A percentile compares a stretch with the other conserved stretches of the same genome.
These are phyloP conservation scores for Halichondria panicea DNA, from an alignment of 37 sponge, comb jelly and placozoan species.

Conservation along the genomic window DNA sequence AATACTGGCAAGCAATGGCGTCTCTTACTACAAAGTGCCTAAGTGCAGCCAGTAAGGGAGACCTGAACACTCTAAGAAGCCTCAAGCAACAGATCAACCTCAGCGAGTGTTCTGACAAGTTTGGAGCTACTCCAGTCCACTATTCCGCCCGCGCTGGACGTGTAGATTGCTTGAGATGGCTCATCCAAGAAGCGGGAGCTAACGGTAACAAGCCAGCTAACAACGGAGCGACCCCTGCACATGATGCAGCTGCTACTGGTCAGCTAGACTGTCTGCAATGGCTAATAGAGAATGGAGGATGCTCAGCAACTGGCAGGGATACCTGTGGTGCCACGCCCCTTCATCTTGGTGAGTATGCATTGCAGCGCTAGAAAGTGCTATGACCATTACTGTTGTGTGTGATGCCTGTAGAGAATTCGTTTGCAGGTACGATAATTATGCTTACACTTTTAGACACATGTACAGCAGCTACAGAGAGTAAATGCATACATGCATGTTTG, in stretches of 20 bases:
- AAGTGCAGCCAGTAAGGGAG: conserved; percentile 57
- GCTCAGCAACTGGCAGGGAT: conserved; percentile 23
- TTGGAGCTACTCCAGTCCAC: conserved; percentile 74
- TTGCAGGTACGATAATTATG: not conserved
- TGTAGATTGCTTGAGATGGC: conserved; percentile 54
- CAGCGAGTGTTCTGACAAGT: conserved; percentile 48
- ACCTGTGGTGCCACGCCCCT: conserved; percentile 55
- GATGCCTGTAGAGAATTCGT: not conserved
- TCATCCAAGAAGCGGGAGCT: conserved; percentile 36
- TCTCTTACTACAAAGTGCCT: conserved; percentile 25
- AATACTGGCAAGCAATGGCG: not conserved
- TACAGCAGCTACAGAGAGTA: too few species aligned
- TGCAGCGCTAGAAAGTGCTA: not conserved
- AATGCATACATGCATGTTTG: too few species aligned
- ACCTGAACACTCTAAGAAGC: conserved; percentile 19
- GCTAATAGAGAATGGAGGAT: conserved; percentile 58
- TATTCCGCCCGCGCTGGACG: conserved; percentile 72
- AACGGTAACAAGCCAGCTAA: conserved; percentile 38
- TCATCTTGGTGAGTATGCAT: conserved; percentile 36
- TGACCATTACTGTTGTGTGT: not conserved
- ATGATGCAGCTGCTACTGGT: conserved; percentile 79
- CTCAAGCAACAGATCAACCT: conserved; percentile 21
- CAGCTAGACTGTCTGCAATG: conserved; percentile 71
- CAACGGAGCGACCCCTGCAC: conserved; percentile 74
- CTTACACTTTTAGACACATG: not conserved